Evolutionary conservation across 2,888 invertebrate species (phyloP), one percentile per base, ranked within the genome.

Genomic region (Hypercompe scribonia): DNA sequence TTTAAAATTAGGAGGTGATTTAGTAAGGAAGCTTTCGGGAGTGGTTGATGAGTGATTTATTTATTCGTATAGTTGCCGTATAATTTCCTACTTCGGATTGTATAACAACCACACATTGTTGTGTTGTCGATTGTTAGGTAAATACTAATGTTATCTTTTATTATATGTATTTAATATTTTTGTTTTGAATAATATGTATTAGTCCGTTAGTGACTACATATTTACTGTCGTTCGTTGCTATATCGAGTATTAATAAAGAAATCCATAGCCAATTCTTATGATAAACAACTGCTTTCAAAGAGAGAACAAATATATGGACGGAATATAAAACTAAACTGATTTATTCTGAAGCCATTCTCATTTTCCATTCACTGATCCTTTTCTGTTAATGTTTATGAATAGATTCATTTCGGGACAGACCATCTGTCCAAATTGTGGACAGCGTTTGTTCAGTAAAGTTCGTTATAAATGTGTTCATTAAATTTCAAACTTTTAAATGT

Each of bases 1-100:
- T 91, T 92, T 92, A 92, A 92, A 94, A 92, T 93, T 92, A 91
- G 90, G 84, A 75, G 77, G 87, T 89, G 89, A 90, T 90, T 90
- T 90, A 90, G 75, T 82, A 77, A 76, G 18, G 33, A 77, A 66
- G 71, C 74, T 74, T 78, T 73, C 61, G n/a, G 50, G 76, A 67
- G 63, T 67, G 42, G 71, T 73, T 71, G 66, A 71, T 66, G 42
- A 77, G 73, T 72, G 46, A 72, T 71, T 61, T 79, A 82, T 82
- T 73, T 76, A 81, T 79, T 84, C 75, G 78, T 15, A 72, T 84
- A 31, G 31, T 61, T 61, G 8, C 2, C 61, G 31, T 61, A 28
- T 28, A 31, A 15, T 61, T 31, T 61, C 31, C 61, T 61, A 61
- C 31, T 18, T 61, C 15, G 31, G 5, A 31, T 31, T 31, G 28